phyloP scores from a whole-genome alignment of 2,888 invertebrate genomes.

The Linnaemya vulpina region DNA sequence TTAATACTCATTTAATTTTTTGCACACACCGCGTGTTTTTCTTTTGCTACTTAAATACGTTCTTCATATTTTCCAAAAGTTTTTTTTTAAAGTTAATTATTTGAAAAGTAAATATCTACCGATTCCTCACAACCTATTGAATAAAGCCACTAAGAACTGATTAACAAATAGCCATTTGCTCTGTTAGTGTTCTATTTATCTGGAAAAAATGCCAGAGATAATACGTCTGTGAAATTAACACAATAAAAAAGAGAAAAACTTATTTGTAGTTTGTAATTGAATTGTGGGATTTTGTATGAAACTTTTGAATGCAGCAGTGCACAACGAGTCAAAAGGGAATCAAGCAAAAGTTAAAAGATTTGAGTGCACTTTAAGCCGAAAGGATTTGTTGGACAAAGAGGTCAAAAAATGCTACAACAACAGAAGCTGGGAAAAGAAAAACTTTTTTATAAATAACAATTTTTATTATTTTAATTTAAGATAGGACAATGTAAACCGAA shows the following conservation, averaged over 20 bases:
- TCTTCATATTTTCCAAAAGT: too few species aligned
- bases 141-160: not conserved
- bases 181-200: too few species aligned
- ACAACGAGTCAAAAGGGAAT: not conserved
- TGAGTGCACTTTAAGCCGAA: not conserved
- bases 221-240: not conserved
- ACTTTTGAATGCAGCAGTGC: not conserved
- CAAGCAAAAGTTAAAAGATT: slow-evolving; percentile 25
- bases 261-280: slow-evolving; percentile 27
- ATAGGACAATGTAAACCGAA: too few species aligned
- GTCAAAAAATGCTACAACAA: not conserved
- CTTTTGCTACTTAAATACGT: too few species aligned
- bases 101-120: too few species aligned
- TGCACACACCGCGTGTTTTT: too few species aligned
- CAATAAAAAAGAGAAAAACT: not conserved
- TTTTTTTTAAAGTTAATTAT: too few species aligned
- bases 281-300: slow-evolving; percentile 5
- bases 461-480: too few species aligned
- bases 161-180: not conserved
- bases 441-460: too few species aligned
- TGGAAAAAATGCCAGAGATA: not conserved
- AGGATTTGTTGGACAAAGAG: not conserved
- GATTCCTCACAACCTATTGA: too few species aligned
- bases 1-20: too few species aligned
- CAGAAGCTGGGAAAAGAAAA: not conserved